Evolutionary conservation across 1,140 invertebrate species (phyloP).

Genomic region (Orchestia grillus): DNA sequence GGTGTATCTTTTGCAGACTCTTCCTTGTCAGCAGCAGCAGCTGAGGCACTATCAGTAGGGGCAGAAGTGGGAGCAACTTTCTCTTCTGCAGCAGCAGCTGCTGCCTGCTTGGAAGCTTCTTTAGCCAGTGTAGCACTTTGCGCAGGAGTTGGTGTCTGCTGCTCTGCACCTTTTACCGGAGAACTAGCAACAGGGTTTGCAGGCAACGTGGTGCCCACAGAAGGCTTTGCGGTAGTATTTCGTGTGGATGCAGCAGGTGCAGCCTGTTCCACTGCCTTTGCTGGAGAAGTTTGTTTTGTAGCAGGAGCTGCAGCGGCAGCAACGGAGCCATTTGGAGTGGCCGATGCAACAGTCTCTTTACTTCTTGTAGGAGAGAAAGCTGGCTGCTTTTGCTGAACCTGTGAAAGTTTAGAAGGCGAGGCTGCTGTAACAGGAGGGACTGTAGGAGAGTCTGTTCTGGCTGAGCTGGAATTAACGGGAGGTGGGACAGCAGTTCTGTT

Average conservation of each 20-base stretch:
- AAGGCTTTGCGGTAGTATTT: background rate
- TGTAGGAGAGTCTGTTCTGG: constrained; percentile 3
- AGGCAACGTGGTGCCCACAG: background rate
- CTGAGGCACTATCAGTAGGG: background rate
- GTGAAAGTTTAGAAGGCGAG: background rate
- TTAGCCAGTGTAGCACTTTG: background rate
- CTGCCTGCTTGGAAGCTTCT: background rate
- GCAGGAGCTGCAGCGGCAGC: background rate
- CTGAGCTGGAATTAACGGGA: background rate
- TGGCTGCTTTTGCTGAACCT: background rate
- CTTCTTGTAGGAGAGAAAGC: constrained; percentile 22
- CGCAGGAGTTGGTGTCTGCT: background rate
- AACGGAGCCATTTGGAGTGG: constrained; percentile 16
- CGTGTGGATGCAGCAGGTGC: background rate
- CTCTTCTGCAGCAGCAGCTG: background rate
- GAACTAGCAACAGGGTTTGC: background rate
- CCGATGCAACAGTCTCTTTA: background rate
- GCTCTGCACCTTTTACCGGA: background rate
- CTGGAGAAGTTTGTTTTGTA: background rate
- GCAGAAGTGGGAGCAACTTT: background rate
- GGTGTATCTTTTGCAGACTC: background rate
- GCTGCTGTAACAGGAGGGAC: background rate
- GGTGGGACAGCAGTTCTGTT: background rate
- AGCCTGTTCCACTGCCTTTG: background rate
- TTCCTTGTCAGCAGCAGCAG: background rate